These are phyloP conservation scores for Anolis carolinensis DNA, from an alignment of 2,113 vertebrate species.

Conservation along the genomic window DNA sequence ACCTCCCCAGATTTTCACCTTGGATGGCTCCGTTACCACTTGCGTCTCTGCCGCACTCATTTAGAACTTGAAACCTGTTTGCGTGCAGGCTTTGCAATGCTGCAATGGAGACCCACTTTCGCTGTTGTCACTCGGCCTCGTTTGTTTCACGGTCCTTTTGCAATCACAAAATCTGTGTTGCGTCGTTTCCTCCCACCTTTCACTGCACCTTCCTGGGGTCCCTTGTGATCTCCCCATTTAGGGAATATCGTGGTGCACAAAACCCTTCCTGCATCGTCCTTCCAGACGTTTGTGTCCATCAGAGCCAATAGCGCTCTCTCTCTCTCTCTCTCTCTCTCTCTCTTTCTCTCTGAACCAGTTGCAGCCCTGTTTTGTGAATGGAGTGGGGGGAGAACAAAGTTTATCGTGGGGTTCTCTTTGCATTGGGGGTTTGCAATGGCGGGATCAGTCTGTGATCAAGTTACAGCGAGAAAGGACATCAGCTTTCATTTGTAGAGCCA, in stretches of 20 bases:
- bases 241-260: background rate
- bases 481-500: too few relatives aligned
- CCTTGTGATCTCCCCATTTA: background rate
- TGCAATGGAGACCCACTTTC: fast-evolving
- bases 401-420: background rate
- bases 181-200: background rate
- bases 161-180: background rate
- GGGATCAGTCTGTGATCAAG: fast-evolving
- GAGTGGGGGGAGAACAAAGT: fast-evolving
- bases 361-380: background rate
- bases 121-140: background rate
- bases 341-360: background rate
- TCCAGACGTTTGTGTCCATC: background rate
- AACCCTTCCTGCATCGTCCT: background rate
- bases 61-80: too few relatives aligned
- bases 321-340: too few relatives aligned
- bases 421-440: too few relatives aligned
- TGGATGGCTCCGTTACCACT: background rate
- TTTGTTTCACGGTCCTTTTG: background rate
- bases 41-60: too few relatives aligned
- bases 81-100: too few relatives aligned
- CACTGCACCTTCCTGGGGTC: background rate
- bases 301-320: background rate
- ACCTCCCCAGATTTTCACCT: too few relatives aligned
- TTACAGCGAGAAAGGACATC: too few relatives aligned